phyloP scores from a whole-genome alignment of 2,888 invertebrate species.

The Adineta ricciae region DNA sequence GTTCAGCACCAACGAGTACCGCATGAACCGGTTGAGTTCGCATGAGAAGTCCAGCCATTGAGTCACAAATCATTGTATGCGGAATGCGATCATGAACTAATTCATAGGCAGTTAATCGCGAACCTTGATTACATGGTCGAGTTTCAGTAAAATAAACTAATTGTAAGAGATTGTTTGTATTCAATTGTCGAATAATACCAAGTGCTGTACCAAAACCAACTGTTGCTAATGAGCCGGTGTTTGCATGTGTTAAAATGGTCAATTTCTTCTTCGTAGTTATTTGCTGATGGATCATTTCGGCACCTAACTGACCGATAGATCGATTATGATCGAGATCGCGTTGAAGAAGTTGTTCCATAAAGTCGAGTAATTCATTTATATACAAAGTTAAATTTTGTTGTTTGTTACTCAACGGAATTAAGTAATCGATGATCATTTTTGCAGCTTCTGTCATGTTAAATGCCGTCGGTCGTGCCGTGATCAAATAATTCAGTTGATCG shows the following conservation, averaged over 20 bases:
- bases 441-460: slow-evolving; percentile 80
- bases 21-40: slow-evolving; percentile 70
- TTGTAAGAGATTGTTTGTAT: slow-evolving; percentile 58
- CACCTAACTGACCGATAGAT: slow-evolving; percentile 73
- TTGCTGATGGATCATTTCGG: slow-evolving; percentile 60
- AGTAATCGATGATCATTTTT: slow-evolving; percentile 23
- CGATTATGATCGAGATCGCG: slow-evolving; percentile 78
- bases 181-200: slow-evolving; percentile 73
- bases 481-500: slow-evolving; percentile 64
- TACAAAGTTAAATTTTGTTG: not conserved
- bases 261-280: slow-evolving; percentile 55
- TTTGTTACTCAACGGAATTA: not conserved
- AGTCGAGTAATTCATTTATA: not conserved
- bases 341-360: slow-evolving; percentile 64
- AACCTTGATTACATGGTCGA: slow-evolving; percentile 81
- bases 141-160: slow-evolving; percentile 93
- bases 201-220: slow-evolving; percentile 94
- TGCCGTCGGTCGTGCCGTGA: slow-evolving; percentile 86
- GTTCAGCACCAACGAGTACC: slow-evolving; percentile 91
- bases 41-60: slow-evolving; percentile 85
- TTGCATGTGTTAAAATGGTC: slow-evolving; percentile 84
- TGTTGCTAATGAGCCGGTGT: slow-evolving; percentile 93
- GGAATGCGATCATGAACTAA: slow-evolving; percentile 70
- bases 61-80: slow-evolving; percentile 81
- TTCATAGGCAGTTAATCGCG: slow-evolving; percentile 87